Conservation (phyloP, 2,113 vertebrate species). For the Phrynosoma blainvillii region DNA sequence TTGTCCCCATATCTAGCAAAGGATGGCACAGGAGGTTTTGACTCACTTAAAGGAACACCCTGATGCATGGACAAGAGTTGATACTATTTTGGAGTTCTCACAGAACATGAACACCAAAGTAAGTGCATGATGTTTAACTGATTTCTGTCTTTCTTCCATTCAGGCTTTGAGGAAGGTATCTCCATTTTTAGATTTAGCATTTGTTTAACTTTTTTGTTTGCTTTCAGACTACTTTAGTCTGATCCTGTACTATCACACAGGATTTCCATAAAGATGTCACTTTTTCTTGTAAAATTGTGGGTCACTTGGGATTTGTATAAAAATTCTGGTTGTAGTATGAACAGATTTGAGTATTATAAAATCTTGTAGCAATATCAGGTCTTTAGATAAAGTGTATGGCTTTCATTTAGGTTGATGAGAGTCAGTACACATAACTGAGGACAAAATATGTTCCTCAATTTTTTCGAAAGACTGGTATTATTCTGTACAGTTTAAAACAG, state of each 20-base stretch:
- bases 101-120: constrained; percentile 99
- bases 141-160: constrained; percentile 76
- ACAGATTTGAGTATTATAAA: constrained; percentile 59
- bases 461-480: constrained; percentile 58
- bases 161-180: constrained; percentile 91
- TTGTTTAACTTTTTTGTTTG: constrained; percentile 72
- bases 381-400: constrained; percentile 56
- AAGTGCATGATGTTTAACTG: constrained; percentile 74
- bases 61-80: constrained; percentile 97
- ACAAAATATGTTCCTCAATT: constrained; percentile 55
- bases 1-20: constrained; percentile 82
- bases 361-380: constrained; percentile 58
- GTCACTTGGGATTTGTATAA: constrained; percentile 56
- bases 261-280: constrained; percentile 52
- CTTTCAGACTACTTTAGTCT: constrained; percentile 68
- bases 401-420: constrained; percentile 42
- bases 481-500: constrained; percentile 53
- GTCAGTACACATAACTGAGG: constrained; percentile 26
- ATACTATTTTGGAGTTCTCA: constrained; percentile 98
- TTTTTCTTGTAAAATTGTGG: constrained; percentile 41
- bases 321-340: constrained; percentile 55
- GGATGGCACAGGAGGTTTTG: constrained; percentile 97
- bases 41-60: constrained; percentile 98
- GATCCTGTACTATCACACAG: constrained; percentile 60
- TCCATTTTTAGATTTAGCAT: constrained; percentile 70